A percentile compares a stretch with the other conserved stretches of the same genome.
phyloP scores from a whole-genome alignment of 2,113 vertebrate genomes.

The Trematomus loennbergii region DNA sequence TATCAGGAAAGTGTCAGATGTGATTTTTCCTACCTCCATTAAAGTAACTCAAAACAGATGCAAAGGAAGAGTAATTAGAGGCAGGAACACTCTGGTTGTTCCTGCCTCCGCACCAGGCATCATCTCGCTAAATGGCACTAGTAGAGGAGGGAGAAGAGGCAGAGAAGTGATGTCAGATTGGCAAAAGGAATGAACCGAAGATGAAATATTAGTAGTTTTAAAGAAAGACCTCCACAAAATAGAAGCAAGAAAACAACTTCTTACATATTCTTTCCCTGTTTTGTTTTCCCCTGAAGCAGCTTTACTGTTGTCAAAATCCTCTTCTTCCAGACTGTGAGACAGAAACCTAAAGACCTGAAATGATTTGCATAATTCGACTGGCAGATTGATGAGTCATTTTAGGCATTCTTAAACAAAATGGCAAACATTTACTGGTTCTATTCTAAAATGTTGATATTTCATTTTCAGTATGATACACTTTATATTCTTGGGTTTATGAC shows the following conservation, averaged over 20 bases:
- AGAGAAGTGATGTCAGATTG: not conserved
- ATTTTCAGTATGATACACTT: not conserved
- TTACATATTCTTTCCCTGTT: not conserved
- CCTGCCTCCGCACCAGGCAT: conserved; percentile 32
- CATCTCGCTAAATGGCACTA: not conserved
- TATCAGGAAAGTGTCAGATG: not conserved
- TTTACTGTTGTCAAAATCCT: not conserved
- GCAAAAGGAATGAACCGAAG: not conserved
- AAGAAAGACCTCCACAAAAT: not conserved
- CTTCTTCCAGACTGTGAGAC: too few species aligned
- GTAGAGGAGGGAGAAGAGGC: conserved; percentile 4
- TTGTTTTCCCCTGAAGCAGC: not conserved
- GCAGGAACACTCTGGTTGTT: conserved; percentile 1
- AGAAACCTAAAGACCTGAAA: not conserved
- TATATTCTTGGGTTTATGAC: not conserved
- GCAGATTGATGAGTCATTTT: not conserved
- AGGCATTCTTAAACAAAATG: not conserved
- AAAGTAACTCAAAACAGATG: not conserved
- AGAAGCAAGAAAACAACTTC: not conserved
- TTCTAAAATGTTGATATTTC: not conserved
- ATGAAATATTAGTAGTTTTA: not conserved
- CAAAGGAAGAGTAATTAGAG: conserved; percentile 2
- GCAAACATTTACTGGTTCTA: not conserved
- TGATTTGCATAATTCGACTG: not conserved
- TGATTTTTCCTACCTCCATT: not conserved